Evolutionary conservation across 2,888 invertebrate genomes (phyloP).

Genomic region (Sphinx pinastri): DNA sequence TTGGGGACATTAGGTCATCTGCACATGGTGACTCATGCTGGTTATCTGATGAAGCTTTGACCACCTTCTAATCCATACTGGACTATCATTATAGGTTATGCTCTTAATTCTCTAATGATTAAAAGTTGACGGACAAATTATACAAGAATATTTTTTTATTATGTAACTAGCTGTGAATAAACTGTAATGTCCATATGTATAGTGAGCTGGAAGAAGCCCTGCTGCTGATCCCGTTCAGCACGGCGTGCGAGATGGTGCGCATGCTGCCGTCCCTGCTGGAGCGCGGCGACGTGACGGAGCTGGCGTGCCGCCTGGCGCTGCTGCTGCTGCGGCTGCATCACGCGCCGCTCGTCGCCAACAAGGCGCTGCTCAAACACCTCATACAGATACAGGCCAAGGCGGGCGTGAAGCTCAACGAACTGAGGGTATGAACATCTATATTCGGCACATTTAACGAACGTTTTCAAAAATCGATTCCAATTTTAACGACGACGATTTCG

Average conservation of each 20-base stretch:
- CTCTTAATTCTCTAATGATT: too few relatives aligned
- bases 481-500: too few relatives aligned
- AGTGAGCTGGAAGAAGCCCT: conserved; percentile 97
- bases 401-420: conserved; percentile 80
- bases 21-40: too few relatives aligned
- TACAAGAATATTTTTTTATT: too few relatives aligned
- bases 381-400: conserved; percentile 86
- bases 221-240: conserved; percentile 92
- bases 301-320: conserved; percentile 89
- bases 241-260: conserved; percentile 90
- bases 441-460: too few relatives aligned
- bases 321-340: conserved; percentile 91
- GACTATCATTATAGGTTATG: too few relatives aligned
- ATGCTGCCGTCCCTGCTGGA: conserved; percentile 88
- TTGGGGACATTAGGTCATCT: background rate
- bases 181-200: too few relatives aligned
- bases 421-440: conserved; percentile 80
- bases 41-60: too few relatives aligned
- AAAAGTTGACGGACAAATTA: too few relatives aligned
- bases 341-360: conserved; percentile 90
- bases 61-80: too few relatives aligned
- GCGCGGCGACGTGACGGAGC: conserved; percentile 89
- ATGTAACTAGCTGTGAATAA: too few relatives aligned
- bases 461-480: too few relatives aligned
- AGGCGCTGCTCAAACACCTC: conserved; percentile 86